phyloP scores from a whole-genome alignment of 2,888 invertebrate species.

The Myathropa florea region DNA sequence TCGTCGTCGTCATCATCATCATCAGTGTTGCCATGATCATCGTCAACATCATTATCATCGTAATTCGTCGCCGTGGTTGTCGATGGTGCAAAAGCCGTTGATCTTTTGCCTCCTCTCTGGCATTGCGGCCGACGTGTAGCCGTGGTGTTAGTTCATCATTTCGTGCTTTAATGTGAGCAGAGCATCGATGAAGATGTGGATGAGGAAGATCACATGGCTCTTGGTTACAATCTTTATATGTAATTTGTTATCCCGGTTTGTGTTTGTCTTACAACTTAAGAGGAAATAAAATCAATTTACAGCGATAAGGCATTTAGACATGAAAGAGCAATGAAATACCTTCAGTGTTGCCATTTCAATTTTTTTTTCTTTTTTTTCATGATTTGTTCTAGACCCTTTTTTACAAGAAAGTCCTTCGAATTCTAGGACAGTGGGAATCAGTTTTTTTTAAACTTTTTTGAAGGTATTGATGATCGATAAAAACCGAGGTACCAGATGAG shows the following conservation, averaged over 20 bases:
- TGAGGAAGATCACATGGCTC: not conserved
- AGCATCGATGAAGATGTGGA: not conserved
- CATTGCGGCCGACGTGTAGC: slow-evolving; percentile 34
- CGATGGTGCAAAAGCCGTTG: slow-evolving; percentile 73
- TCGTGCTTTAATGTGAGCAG: not conserved
- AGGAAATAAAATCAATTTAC: not conserved
- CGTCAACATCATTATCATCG: slow-evolving; percentile 15
- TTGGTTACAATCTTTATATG: not conserved
- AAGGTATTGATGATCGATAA: too few relatives aligned
- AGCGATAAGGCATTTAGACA: not conserved
- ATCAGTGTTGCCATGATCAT: slow-evolving; percentile 38
- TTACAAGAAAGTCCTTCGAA: not conserved
- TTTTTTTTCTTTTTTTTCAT: not conserved
- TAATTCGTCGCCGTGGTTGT: slow-evolving; percentile 54
- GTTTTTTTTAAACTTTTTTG: too few relatives aligned
- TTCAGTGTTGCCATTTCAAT: not conserved
- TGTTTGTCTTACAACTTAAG: not conserved
- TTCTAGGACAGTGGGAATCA: too few relatives aligned
- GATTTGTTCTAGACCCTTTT: not conserved
- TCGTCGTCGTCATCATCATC: slow-evolving; percentile 20
- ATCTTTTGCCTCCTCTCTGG: slow-evolving; percentile 71
- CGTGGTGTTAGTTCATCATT: slow-evolving; percentile 40
- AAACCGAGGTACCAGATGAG: too few relatives aligned
- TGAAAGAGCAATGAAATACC: not conserved
- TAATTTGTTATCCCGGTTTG: not conserved